Conservation (phyloP, 2,888 invertebrate species). For the Polyommatus iphigenia region DNA sequence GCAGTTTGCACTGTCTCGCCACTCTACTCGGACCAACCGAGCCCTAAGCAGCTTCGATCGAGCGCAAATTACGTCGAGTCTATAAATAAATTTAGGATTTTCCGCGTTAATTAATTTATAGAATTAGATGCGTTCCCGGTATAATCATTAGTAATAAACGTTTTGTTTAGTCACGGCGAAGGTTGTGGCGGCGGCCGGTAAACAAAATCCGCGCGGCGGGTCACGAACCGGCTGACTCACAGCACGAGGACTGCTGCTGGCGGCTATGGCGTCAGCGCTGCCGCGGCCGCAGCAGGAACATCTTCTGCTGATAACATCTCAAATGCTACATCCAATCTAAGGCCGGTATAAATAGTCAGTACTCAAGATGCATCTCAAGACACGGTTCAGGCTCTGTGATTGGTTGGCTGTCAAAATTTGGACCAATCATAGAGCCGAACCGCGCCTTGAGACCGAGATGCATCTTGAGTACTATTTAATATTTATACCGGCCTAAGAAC, state of each 20-base stretch:
- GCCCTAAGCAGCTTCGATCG: neutral
- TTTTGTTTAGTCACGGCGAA: slow-evolving; percentile 54
- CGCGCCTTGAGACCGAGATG: no score
- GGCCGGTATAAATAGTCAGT: no score
- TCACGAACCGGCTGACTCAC: slow-evolving; percentile 75
- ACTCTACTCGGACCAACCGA: no score
- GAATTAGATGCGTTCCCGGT: slow-evolving; percentile 41
- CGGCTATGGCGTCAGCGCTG: slow-evolving; percentile 67
- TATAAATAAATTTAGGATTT: slow-evolving; percentile 38
- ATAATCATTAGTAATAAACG: slow-evolving; percentile 42
- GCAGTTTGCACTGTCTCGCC: no score
- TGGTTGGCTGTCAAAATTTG: no score
- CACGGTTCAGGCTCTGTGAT: no score
- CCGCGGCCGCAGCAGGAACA: neutral
- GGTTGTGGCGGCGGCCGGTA: slow-evolving; percentile 58
- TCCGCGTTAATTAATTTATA: slow-evolving; percentile 40
- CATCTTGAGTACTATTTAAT: no score
- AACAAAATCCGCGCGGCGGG: slow-evolving; percentile 66
- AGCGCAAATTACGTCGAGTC: neutral
- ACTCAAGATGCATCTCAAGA: no score
- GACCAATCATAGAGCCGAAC: no score
- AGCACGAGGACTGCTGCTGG: slow-evolving; percentile 69
- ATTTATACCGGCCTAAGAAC: no score
- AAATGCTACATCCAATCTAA: neutral
- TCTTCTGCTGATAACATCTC: neutral